phyloP scores from a whole-genome alignment of 2,113 vertebrate genomes.

The Menura novaehollandiae region DNA sequence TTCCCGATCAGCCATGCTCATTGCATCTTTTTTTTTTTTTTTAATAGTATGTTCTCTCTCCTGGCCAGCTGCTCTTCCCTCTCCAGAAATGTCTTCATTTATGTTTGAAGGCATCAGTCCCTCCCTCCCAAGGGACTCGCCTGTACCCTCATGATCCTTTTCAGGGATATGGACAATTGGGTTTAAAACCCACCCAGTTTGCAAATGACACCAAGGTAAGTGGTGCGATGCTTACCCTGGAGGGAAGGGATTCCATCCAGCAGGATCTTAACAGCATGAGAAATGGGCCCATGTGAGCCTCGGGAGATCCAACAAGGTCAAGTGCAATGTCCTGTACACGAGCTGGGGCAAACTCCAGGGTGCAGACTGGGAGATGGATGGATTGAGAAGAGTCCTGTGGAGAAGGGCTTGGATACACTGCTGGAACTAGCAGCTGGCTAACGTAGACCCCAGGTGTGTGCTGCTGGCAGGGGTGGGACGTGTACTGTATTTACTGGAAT shows the following conservation, averaged over 20 bases:
- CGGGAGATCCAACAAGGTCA: background rate
- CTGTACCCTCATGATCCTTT: background rate
- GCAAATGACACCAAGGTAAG: accelerated
- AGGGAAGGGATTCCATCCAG: background rate
- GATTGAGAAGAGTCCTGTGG: background rate
- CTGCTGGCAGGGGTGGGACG: background rate
- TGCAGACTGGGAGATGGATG: background rate
- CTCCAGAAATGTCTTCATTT: background rate
- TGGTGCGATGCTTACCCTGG: too few species aligned
- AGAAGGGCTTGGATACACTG: background rate
- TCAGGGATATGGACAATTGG: accelerated
- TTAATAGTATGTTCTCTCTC: background rate
- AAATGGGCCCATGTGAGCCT: accelerated
- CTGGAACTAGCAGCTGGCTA: background rate
- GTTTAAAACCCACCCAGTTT: background rate
- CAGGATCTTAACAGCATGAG: background rate
- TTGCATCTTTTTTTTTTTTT: background rate
- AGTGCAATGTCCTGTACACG: background rate
- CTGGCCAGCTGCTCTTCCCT: background rate
- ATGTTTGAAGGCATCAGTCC: background rate
- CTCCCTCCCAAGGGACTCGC: accelerated
- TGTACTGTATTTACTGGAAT: background rate
- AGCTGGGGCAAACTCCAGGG: accelerated
- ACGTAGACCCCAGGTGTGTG: background rate
- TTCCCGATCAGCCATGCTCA: background rate